Base-by-base conservation (phyloP, 2,113 vertebrate genomes). In the Tetrax tetrax region DNA sequence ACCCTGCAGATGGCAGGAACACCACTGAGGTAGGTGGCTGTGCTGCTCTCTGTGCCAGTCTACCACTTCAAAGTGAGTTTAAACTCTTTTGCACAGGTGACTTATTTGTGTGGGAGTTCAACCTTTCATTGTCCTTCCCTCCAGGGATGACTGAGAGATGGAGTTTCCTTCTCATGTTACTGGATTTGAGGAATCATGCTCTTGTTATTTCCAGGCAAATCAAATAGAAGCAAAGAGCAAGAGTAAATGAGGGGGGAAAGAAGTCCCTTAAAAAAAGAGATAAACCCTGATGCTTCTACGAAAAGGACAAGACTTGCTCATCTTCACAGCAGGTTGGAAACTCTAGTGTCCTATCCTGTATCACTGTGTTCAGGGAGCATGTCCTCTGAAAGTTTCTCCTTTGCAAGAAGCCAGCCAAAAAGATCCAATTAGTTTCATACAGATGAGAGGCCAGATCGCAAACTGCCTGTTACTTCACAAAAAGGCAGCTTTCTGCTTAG, bases 61-160 rank as follows among this genome's bases (percentile, higher is more conserved):
- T 90, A 56, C 57, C 87, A 87, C n/a, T 38, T 13, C 77, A 83
- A 87, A 94, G 81, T 12, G 47, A 72, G 50, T 70, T 53, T 63
- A 68, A 96, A 66, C 33, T 89, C 71, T 93, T 91, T 91, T 96
- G 94, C 75, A 89, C 57, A 57, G 69, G 68, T 27, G 10, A 66
- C 47, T 90, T 94, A 71, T 96, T 84, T 79, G 65, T 59, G 84
- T 21, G 9, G 45, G 78, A 97, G 53, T 60, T 90, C 71, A 97
- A 88, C 76, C 82, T 94, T 71, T 86, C 91, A 84, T 72, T 83
- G 71, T 84, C 53, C 91, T 95, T 92, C 38, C 68, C 92, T 97
- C 86, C 74, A 87, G 83, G 79, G 43, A 81, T 81, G 72, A 72
- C 66, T 97, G 87, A 87, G 84, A 94, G 69, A 94, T 48, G 27